Percentiles rank a stretch among this genome's conserved stretches.
Conservation (phyloP, 1,140 invertebrate species). For the Asbolus verrucosus region DNA sequence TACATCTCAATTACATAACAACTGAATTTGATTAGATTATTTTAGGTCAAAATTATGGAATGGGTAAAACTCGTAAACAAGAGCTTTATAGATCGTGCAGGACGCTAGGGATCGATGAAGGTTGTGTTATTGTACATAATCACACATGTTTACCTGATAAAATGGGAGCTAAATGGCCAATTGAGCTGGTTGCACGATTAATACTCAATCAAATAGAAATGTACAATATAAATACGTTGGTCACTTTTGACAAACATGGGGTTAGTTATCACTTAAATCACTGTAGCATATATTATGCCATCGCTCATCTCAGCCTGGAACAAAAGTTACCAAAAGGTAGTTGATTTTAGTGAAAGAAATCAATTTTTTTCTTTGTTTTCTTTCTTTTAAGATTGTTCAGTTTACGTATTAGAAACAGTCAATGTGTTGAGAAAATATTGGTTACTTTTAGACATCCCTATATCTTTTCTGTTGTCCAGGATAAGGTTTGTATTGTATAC, state of each 20-base stretch:
- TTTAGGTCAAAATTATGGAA: slow-evolving; percentile 80
- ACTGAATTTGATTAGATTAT: slow-evolving; percentile 51
- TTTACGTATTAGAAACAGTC: slow-evolving; percentile 86
- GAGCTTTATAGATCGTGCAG: slow-evolving; percentile 86
- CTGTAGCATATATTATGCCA: slow-evolving; percentile 82
- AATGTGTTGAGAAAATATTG: slow-evolving; percentile 90
- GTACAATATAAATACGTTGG: slow-evolving; percentile 83
- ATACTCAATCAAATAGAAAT: slow-evolving; percentile 79
- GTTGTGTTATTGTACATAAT: slow-evolving; percentile 80
- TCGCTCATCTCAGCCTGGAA: slow-evolving; percentile 80
- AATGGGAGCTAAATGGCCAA: slow-evolving; percentile 80
- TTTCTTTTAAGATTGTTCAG: slow-evolving; percentile 77
- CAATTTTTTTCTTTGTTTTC: slow-evolving; percentile 23
- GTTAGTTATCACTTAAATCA: slow-evolving; percentile 93
- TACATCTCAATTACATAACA: not conserved
- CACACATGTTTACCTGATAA: slow-evolving; percentile 81
- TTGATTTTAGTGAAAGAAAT: not conserved
- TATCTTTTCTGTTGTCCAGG: slow-evolving; percentile 80
- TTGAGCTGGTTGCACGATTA: slow-evolving; percentile 76
- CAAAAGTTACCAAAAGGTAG: slow-evolving; percentile 78
- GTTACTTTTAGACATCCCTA: slow-evolving; percentile 83
- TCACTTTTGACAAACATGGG: slow-evolving; percentile 93
- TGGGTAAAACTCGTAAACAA: slow-evolving; percentile 75
- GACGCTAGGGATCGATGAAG: slow-evolving; percentile 80
- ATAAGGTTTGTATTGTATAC: slow-evolving; percentile 73